Evolutionary conservation across 2,797 vertebrate genomes (phyloP).

Genomic region (Sebastes itinus): DNA sequence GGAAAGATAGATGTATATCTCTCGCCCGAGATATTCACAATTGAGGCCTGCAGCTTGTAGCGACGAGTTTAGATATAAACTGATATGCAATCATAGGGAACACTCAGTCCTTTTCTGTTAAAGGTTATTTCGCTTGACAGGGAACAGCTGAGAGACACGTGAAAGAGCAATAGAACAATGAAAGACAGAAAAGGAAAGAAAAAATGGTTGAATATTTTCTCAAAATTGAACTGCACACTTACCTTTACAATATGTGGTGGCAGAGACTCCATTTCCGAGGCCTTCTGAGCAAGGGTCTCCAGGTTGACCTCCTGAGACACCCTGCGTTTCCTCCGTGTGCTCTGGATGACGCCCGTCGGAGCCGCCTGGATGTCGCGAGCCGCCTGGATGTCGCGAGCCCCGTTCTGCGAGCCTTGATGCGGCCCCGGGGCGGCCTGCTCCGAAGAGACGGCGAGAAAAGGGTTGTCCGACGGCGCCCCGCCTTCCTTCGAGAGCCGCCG

Average conservation of each 20-base stretch:
- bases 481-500: constrained; percentile 95
- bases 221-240: not conserved
- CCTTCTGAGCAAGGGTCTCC: constrained; percentile 95
- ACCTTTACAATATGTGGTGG: constrained; percentile 80
- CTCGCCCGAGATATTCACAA: constrained; percentile 10
- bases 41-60: constrained; percentile 17
- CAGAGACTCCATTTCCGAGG: constrained; percentile 93
- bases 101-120: constrained; percentile 25
- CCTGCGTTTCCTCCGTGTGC: constrained; percentile 88
- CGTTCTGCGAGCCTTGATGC: constrained; percentile 60
- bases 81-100: not conserved
- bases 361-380: constrained; percentile 82
- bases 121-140: not conserved
- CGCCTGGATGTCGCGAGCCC: constrained; percentile 81
- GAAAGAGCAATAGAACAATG: not conserved
- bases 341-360: constrained; percentile 93
- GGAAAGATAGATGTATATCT: constrained; percentile 36
- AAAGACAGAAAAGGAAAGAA: not conserved
- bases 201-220: not conserved
- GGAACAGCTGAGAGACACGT: constrained; percentile 33
- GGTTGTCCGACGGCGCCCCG: constrained; percentile 85
- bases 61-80: constrained; percentile 9
- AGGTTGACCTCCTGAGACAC: constrained; percentile 96
- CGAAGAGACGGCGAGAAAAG: constrained; percentile 67
- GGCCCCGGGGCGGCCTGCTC: constrained; percentile 53